Percentiles rank a stretch among this genome's conserved stretches.
phyloP scores from a whole-genome alignment of 2,797 vertebrate species.

The Adelosebastes latens region DNA sequence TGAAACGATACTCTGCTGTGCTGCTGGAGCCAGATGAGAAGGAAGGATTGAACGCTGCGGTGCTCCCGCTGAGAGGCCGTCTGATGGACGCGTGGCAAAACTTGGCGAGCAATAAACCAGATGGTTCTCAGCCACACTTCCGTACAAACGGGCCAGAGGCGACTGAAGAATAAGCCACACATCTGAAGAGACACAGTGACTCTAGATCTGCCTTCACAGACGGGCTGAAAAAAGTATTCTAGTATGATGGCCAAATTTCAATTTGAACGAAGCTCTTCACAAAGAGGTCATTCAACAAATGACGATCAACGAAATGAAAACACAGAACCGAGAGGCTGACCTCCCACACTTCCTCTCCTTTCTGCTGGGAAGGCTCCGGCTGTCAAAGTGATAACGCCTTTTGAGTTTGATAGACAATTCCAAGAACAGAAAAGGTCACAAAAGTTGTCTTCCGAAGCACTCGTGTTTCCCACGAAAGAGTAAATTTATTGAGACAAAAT shows the following conservation, averaged over 20 bases:
- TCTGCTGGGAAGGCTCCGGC: slow-evolving; percentile 63
- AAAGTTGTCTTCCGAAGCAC: slow-evolving; percentile 92
- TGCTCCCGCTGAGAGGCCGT: slow-evolving; percentile 18
- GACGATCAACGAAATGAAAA: slow-evolving; percentile 72
- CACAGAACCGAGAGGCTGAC: slow-evolving; percentile 55
- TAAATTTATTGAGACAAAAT: slow-evolving; percentile 98
- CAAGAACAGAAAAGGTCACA: slow-evolving; percentile 91
- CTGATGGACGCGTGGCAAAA: slow-evolving; percentile 7
- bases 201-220: slow-evolving; percentile 35
- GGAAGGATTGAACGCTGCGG: background rate
- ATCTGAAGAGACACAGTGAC: slow-evolving; percentile 39
- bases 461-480: slow-evolving; percentile 96
- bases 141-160: slow-evolving; percentile 33
- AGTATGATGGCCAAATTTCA: slow-evolving; percentile 50
- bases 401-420: slow-evolving; percentile 74
- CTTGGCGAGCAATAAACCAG: slow-evolving; percentile 11
- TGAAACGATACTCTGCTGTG: slow-evolving; percentile 11
- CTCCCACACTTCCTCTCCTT: slow-evolving; percentile 66
- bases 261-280: slow-evolving; percentile 79
- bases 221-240: slow-evolving; percentile 31
- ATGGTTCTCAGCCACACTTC: slow-evolving; percentile 46
- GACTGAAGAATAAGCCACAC: slow-evolving; percentile 39
- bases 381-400: slow-evolving; percentile 71
- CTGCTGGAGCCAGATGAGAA: slow-evolving; percentile 33
- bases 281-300: slow-evolving; percentile 58